Conservation (phyloP, 2,888 invertebrate species). For the Epistrophe eligans region DNA sequence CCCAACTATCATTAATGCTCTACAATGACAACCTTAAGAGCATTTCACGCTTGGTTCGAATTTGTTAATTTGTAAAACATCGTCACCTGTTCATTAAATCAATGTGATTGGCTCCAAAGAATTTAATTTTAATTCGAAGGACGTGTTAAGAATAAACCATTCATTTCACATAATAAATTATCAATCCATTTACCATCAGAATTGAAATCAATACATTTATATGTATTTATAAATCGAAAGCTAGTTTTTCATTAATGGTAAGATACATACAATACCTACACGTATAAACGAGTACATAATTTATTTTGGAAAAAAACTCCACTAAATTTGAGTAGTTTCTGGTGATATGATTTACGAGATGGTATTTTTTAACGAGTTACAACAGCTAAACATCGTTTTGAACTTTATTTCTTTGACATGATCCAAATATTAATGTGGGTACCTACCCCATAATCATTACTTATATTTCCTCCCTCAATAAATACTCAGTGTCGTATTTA, state of each 20-base stretch:
- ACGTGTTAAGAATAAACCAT: conserved; percentile 28
- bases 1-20: not conserved
- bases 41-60: not conserved
- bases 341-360: conserved; percentile 14
- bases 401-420: conserved; percentile 56
- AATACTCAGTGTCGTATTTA: not conserved
- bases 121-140: conserved; percentile 11
- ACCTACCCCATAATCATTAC: conserved; percentile 11
- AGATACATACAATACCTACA: not conserved
- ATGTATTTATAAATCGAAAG: not conserved
- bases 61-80: not conserved
- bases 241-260: not conserved
- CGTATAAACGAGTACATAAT: not conserved
- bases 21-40: not conserved
- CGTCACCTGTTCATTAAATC: conserved; percentile 18
- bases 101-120: not conserved
- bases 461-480: conserved; percentile 22
- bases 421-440: conserved; percentile 58
- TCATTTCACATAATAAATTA: conserved; percentile 2
- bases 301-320: not conserved
- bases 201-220: conserved; percentile 5
- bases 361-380: conserved; percentile 36
- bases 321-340: conserved; percentile 11
- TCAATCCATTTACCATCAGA: conserved; percentile 8
- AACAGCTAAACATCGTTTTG: conserved; percentile 45